Conservation (phyloP, 2,113 vertebrate genomes). For the Tychaedon coryphoeus region DNA sequence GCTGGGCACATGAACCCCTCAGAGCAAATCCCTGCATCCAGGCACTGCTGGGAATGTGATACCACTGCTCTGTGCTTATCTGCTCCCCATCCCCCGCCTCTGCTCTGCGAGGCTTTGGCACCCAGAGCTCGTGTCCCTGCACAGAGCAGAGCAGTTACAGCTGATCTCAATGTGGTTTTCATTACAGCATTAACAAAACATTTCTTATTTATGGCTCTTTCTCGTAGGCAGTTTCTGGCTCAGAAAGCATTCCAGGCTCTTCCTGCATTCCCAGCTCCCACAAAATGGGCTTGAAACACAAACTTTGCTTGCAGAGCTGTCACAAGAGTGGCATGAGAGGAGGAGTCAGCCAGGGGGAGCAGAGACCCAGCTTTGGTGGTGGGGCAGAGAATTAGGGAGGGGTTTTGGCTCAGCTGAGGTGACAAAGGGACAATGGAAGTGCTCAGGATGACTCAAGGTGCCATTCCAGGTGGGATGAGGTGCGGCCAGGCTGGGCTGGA, state of each 20-base stretch:
- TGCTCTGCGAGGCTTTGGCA: not conserved
- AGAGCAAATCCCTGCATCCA: not conserved
- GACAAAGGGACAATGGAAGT: not conserved
- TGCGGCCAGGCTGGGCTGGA: not conserved
- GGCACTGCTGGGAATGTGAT: not conserved
- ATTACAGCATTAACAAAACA: constrained; percentile 58
- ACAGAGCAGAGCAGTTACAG: not conserved
- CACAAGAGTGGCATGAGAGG: not conserved
- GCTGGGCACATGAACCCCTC: not conserved
- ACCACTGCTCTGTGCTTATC: not conserved
- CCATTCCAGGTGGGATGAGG: not conserved
- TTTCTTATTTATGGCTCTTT: constrained; percentile 20
- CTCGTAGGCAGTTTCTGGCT: not conserved
- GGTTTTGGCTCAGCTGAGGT: not conserved
- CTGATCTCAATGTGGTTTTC: constrained; percentile 39
- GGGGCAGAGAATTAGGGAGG: not conserved
- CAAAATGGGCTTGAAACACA: not conserved
- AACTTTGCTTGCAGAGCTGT: not conserved
- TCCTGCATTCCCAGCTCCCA: constrained; percentile 14
- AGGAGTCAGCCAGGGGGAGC: not conserved
- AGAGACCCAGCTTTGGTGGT: not conserved
- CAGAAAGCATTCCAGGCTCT: not conserved
- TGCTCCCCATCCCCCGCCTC: not conserved
- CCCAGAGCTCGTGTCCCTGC: not conserved
- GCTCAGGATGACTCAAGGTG: not conserved